Base-by-base conservation (phyloP, 2,797 vertebrate genomes). In the Sebastes elongatus region DNA sequence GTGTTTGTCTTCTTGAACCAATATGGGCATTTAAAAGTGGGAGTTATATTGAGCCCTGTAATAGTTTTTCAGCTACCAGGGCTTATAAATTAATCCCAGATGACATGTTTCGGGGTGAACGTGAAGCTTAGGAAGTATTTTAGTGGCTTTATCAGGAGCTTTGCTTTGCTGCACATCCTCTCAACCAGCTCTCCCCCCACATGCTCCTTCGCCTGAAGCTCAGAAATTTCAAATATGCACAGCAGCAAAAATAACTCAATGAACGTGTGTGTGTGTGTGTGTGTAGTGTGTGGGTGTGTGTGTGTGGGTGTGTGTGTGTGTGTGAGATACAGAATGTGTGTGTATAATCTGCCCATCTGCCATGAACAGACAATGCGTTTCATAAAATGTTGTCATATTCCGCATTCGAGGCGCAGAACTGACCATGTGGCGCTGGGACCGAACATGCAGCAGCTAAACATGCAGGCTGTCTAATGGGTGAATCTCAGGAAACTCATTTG, bases 71-170 rank as follows among this genome's bases (percentile, higher is more conserved):
- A 69, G 73, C 82, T 65, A 80, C 68, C 23, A 63, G 27, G 56
- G 66, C 75, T 87, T 85, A 76, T 84, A 67, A 87, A 61, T 87
- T 76, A 88, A 87, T 92, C 82, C 82, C 67, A 74, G 60, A 74
- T 82, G 78, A 85, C 86, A 83, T 78, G 61, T 86, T 88, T 85
- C 55, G 64, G 78, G 80, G 75, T 92, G 83, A 82, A 90, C 28
- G 70, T 86, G 74, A 84, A 81, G 88, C 76, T 88, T 82, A 89
- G 66, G 66, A 76, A 79, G 71, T 85, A 83, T 87, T 88, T 89
- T 64, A 81, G 57, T 72, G 76, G 81, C 74, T 82, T 90, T 87
- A 88, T 88, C 82, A 71, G 49, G 74, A 81, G 81, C 74, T 81
- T 81, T 74, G 49, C 76, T 23, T 79, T 74, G 42, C 76, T 27